Base-by-base conservation (phyloP, 2,113 vertebrate species). In the Oxyruncus cristatus region DNA sequence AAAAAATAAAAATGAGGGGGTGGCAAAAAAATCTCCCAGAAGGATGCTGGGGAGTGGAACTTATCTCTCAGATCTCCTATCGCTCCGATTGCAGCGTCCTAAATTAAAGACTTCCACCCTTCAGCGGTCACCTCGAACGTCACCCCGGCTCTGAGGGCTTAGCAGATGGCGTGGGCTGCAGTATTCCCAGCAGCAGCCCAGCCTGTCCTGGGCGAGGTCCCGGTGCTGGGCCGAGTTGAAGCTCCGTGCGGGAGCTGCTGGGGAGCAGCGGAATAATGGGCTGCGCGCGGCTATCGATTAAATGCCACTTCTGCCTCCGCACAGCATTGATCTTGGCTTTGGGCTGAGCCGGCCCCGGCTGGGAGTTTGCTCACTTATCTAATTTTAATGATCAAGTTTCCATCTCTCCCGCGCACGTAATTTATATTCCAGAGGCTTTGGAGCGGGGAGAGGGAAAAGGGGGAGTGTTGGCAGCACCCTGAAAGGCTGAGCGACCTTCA, bases 81-180 rank as follows among this genome's bases (percentile, higher is more conserved):
- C 5, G 41, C 82, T 47, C 4, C 8, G 21, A 63, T 55, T 78
- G 87, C 72, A 85, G 70, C 52, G 86, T 61, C 89, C 89, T 49
- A 11, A 92, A 91, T 94, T 74, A 85, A 90, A 92, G 66, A 71
- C 67, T 94, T 97, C 94, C 94, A 66, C 77, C 83, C 96, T 95
- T 90, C 86, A 82, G 41, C 61, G 91, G 91, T 94, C 95, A n/a
- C 94, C 91, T 71, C 44, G 39, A 79, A 52, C 47, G 62, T 94
- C 89, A 81, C 85, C 82, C 73, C 28, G 6, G 93, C 92, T 95
- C 85, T 80, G 41, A 71, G 71, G 77, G 96, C 85, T 94, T 94
- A 92, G 93, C 76, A 88, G 91, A 92, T 95, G 91, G 71, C 77
- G 56, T 50, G 89, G 23, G 68, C 14, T 33, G 42, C 20, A 80